These are phyloP conservation scores for Nixonia krombeini DNA, from an alignment of 1,140 invertebrate genomes.

Conservation along the genomic window DNA sequence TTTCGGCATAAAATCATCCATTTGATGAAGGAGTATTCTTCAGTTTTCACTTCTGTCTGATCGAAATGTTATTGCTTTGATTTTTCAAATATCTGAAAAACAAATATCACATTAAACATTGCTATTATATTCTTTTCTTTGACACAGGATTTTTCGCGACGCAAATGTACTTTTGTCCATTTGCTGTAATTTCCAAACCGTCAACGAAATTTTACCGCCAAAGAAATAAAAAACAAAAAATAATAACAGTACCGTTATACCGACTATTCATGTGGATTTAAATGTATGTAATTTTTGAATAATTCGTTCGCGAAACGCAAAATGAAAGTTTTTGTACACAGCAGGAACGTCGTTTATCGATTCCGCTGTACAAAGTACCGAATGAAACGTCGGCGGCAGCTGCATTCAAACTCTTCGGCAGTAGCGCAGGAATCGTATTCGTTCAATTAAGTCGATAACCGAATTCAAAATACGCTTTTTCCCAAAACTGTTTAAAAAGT, in stretches of 20 bases:
- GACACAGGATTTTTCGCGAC: too few species aligned
- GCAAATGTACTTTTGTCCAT: too few species aligned
- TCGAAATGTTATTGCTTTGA: not conserved
- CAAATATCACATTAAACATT: too few species aligned
- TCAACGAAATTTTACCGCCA: too few species aligned
- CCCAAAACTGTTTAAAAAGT: too few species aligned
- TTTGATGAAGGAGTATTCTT: not conserved
- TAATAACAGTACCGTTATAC: not conserved
- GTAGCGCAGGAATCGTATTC: constrained; percentile 15
- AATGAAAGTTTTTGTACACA: not conserved
- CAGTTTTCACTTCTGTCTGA: not conserved
- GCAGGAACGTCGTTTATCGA: constrained; percentile 19
- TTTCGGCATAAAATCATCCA: not conserved
- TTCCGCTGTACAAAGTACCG: constrained; percentile 20
- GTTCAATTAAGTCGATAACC: constrained; percentile 29
- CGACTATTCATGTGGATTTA: too few species aligned
- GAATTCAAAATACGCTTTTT: constrained; percentile 22
- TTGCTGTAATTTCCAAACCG: too few species aligned
- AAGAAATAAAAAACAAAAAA: too few species aligned
- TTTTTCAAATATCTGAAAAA: not conserved
- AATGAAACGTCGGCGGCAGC: constrained; percentile 26
- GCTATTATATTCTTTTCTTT: too few species aligned
- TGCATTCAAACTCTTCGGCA: constrained; percentile 25
- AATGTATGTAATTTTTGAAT: too few species aligned
- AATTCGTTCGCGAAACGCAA: too few species aligned